Percentiles rank a stretch among this genome's conserved stretches.
Evolutionary conservation across 2,888 invertebrate genomes (phyloP).

Genomic region (Bruchidius siliquastri): DNA sequence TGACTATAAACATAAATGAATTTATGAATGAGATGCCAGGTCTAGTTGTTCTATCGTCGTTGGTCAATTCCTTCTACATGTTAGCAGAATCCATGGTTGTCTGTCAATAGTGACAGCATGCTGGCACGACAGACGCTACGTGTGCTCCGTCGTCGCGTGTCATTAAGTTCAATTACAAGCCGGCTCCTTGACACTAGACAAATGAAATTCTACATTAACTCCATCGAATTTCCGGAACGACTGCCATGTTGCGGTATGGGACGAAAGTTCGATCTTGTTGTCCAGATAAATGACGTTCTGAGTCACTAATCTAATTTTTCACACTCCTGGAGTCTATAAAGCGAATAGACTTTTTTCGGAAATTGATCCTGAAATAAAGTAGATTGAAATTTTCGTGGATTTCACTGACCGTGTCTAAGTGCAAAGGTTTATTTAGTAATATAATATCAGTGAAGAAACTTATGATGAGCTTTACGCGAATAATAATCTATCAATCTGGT

Average conservation of each 20-base stretch:
- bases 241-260: neutral
- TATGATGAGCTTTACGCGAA: no score
- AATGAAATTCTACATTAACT: neutral
- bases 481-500: no score
- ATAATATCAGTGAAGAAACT: no score
- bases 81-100: neutral
- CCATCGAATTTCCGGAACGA: neutral
- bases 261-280: neutral
- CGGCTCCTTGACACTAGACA: neutral
- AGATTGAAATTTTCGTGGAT: no score
- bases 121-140: neutral
- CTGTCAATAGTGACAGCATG: neutral
- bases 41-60: neutral
- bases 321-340: neutral
- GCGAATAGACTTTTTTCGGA: neutral
- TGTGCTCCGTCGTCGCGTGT: neutral
- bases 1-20: no score
- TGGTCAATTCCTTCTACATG: neutral
- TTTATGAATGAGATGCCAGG: no score
- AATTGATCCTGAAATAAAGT: neutral
- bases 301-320: neutral
- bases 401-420: no score
- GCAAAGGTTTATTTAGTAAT: no score
- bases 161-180: neutral
- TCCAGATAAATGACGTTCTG: neutral